Base-by-base conservation (phyloP, 2,888 invertebrate genomes). In the Nebria brevicollis region DNA sequence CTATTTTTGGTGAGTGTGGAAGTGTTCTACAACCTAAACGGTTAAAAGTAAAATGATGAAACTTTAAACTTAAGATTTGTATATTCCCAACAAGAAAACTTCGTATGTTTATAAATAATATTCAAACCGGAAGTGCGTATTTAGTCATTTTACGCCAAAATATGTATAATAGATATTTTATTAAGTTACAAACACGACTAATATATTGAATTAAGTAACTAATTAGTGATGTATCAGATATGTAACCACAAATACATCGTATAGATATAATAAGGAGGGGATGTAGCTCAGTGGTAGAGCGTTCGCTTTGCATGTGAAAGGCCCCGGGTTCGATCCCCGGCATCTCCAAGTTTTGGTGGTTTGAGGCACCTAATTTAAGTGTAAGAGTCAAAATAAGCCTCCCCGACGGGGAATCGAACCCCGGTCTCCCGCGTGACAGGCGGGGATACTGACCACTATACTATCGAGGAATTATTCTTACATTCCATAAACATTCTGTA, bases 221-320 rank as follows among this genome's bases (percentile, higher is more conserved):
- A 20, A 20, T 20, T 20, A 20, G 20, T 0, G 20, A 20, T 20
- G 34, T 34, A 4, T 34, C 34, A 34, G 34, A 34, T 2, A 34
- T 34, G 34, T 34, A 1, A 34, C 34, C 34, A 1, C 1, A 34
- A 34, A 4, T 34, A 34, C 15, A 68, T 68, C 13, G 6, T n/a
- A 25, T n/a, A 68, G 10, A 26, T 10, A 7, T 68, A 66, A 11
- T 7, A 8, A 72, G 7, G 11, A 81, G 93, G 93, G 93, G 96
- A 95, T 96, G 95, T 96, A 96, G 96, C 96, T 96, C 96, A 96
- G 96, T 96, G 96, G 96, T 96, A 96, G 96, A 96, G 96, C 96
- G 96, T 96, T 96, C 96, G 96, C 96, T 97, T 97, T 96, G 96
- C 96, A 96, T 96, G 96, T 96, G 96, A 96, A 96, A 96, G 96